phyloP scores from a whole-genome alignment of 2,113 vertebrate species.

The Syngnathus scovelli region DNA sequence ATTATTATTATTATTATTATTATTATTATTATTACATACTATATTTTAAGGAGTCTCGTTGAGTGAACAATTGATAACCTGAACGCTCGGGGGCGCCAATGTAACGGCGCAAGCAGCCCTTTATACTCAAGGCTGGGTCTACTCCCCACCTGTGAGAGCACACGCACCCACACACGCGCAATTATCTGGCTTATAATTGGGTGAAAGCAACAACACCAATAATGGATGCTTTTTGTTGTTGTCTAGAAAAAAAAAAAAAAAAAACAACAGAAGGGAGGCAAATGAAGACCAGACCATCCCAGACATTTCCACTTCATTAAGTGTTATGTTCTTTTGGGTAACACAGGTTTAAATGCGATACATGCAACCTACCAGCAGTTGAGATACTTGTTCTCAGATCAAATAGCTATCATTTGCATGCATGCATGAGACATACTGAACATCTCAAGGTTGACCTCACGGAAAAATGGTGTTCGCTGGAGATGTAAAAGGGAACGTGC shows the following conservation, averaged over 20 bases:
- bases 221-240: neutral
- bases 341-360: slow-evolving; percentile 28
- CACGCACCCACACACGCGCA: neutral
- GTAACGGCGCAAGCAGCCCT: slow-evolving; percentile 32
- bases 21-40: neutral
- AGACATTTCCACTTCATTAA: neutral
- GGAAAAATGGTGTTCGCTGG: neutral
- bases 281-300: neutral
- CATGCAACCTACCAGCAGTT: slow-evolving; percentile 29
- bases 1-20: neutral
- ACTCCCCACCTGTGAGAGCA: slow-evolving; percentile 16
- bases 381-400: slow-evolving; percentile 30
- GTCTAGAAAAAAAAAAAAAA: neutral
- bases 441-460: slow-evolving; percentile 35
- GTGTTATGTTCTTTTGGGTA: slow-evolving; percentile 9
- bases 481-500: neutral
- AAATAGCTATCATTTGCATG: slow-evolving; percentile 24
- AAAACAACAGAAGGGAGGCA: neutral
- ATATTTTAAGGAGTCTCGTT: neutral
- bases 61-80: slow-evolving; percentile 11
- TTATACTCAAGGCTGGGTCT: slow-evolving; percentile 30
- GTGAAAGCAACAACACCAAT: neutral
- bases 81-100: slow-evolving; percentile 71
- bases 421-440: slow-evolving; percentile 29
- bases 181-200: slow-evolving; percentile 5